A percentile compares a stretch with the other conserved stretches of the same genome.
Evolutionary conservation across 1,140 invertebrate species (phyloP).

Genomic region (Nymphalis io): DNA sequence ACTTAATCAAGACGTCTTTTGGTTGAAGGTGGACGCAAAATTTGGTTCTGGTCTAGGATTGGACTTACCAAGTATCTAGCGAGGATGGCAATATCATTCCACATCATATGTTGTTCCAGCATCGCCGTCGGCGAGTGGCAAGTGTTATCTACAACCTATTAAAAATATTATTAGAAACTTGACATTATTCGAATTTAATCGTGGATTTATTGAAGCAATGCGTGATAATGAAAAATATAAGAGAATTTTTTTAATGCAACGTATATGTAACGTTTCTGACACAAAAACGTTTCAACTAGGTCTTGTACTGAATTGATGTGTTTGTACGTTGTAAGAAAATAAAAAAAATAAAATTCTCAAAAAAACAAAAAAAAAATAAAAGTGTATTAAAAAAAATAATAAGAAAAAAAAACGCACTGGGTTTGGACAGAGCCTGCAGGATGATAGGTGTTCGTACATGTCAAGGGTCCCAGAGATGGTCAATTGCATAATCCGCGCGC

Average conservation of each 20-base stretch:
- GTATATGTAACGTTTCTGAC: too few relatives aligned
- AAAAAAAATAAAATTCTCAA: conserved; percentile 27
- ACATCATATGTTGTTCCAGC: conserved; percentile 97
- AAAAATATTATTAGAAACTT: neutral
- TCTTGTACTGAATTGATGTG: neutral
- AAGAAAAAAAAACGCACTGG: conserved; percentile 64
- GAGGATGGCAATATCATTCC: conserved; percentile 98
- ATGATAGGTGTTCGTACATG: neutral
- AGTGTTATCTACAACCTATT: conserved; percentile 94
- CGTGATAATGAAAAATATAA: too few relatives aligned
- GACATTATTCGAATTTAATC: too few relatives aligned
- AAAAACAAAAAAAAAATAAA: conserved; percentile 16
- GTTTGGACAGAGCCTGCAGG: conserved; percentile 70
- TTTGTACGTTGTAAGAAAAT: neutral
- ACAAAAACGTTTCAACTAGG: too few relatives aligned
- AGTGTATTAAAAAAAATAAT: conserved; percentile 35
- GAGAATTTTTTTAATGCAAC: too few relatives aligned
- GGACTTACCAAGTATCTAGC: conserved; percentile 89
- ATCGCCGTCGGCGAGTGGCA: conserved; percentile 96
- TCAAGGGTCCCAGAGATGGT: neutral
- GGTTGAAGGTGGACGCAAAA: too few relatives aligned
- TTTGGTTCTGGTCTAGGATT: neutral
- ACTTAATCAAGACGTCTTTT: too few relatives aligned
- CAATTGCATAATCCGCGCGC: too few relatives aligned
- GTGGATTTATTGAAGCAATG: too few relatives aligned